Evolutionary conservation across 2,888 invertebrate genomes (phyloP), one percentile per base, ranked within the genome.

Genomic region (Aspidapion aeneum): DNA sequence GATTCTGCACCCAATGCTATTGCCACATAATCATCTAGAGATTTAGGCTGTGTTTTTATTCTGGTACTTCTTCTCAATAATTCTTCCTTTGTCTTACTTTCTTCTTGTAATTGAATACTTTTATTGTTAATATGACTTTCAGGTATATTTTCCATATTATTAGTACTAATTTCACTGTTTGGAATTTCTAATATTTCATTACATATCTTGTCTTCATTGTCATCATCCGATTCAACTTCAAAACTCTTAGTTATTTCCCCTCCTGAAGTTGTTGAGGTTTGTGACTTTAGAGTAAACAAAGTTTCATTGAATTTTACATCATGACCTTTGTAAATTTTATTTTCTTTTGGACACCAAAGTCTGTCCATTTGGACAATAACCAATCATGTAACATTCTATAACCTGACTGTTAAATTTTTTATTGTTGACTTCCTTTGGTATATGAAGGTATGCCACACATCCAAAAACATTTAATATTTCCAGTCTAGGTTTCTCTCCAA

Each of bases 301-400:
- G 16, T 57, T 57, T 57, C 57, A 57, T 57, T 21, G 18, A 57
- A 57, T 3, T 21, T 21, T 2, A 35, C 57, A 57, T 57, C 57
- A 12, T 17, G 19, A 21, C 21, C 57, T 12, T 22, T 21, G 12
- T 21, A 22, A 12, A 57, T 21, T 57, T 3, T 57, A 18, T 22
- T 22, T 55, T 57, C 35, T 60, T 52, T 49, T 54, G 55, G 60
- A 60, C 60, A 22, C 60, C 55, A 60, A 20, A 60, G 35, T 52
- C 55, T 57, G 57, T 35, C 57, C 21, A 17, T 57, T 57, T 21
- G 54, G 60, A 21, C 54, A 60, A 55, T 57, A 60, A 20, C n/a
- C 57, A 16, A 22, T 18, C 9, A 57, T 12, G 21, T 21, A 57
- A 57, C 57, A 57, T 57, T 20, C 21, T 16, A n/a, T 21, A 18